phyloP scores from a whole-genome alignment of 2,113 vertebrate species.

The Cygnus atratus region DNA sequence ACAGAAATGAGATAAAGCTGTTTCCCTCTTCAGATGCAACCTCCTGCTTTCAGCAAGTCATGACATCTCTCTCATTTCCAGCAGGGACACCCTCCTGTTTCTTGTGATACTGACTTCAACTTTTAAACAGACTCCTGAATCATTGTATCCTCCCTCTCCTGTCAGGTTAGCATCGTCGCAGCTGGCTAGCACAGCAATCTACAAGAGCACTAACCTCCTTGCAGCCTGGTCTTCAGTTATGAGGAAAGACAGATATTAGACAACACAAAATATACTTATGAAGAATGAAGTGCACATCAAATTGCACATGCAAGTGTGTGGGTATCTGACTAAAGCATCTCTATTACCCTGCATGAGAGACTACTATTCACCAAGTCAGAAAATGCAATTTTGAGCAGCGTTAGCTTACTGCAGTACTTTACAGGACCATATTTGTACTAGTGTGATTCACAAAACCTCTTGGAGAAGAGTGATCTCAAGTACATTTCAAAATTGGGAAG shows the following conservation, averaged over 20 bases:
- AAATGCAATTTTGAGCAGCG: neutral
- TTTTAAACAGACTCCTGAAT: neutral
- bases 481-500: neutral
- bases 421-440: neutral
- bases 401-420: neutral
- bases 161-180: neutral
- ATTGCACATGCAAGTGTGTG: rapidly evolving
- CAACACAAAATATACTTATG: neutral
- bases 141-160: neutral
- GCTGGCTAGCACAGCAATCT: neutral
- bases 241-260: neutral
- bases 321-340: neutral
- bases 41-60: neutral
- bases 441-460: neutral
- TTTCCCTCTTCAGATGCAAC: neutral
- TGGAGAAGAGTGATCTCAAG: neutral
- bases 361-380: neutral
- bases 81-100: neutral
- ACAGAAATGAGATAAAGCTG: neutral
- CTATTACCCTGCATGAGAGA: neutral
- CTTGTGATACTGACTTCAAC: neutral
- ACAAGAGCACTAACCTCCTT: neutral
- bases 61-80: neutral
- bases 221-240: neutral
- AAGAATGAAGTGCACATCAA: neutral